Base-by-base conservation (phyloP, 1,140 invertebrate genomes). In the Drosophila melanogaster region DNA sequence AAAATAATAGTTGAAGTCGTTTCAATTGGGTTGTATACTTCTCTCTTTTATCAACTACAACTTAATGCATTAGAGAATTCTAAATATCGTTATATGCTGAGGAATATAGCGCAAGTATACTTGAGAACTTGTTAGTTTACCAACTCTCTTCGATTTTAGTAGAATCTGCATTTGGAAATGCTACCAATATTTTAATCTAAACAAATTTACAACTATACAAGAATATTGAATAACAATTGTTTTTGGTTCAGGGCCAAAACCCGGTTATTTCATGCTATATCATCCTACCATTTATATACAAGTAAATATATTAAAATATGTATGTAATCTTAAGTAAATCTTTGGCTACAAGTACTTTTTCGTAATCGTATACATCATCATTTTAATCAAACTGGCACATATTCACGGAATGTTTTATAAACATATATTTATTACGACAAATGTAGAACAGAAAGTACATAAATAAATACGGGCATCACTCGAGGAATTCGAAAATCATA, bases 361-460 rank as follows among this genome's bases (percentile, higher is more conserved):
- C 58, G 59, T 54, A 77, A 74, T 41, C 60, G 60, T 51, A 57
- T 69, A 75, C 69, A 81, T 87, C 75, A 86, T 87, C 81, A 86
- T 83, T 87, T 81, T 35, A 81, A 58, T 67, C 43, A 14, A 87
- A 86, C 75, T 58, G 57, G 65, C 74, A 87, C 79, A 89, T 83
- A 87, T 79, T 79, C 47, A 81, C 67, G 40, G 14, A 81, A 55
- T 66, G 46, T 79, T 71, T 64, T 77, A 65, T 74, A 60, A 70
- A 71, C 37, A 69, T 60, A 55, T 55, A 79, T 72, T 78, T 86
- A 85, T 66, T 86, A 50, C 54, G 67, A 73, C 61, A 65, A 58
- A 43, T 51, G 41, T 85, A 66, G 77, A 76, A 66, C 57, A 60
- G 17, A 41, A 62, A 59, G 64, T 51, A 62, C 56, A 76, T 57